Evolutionary conservation across 37 sponge, comb jelly and placozoan species (phyloP).

Genomic region (Oscarella lobularis): DNA sequence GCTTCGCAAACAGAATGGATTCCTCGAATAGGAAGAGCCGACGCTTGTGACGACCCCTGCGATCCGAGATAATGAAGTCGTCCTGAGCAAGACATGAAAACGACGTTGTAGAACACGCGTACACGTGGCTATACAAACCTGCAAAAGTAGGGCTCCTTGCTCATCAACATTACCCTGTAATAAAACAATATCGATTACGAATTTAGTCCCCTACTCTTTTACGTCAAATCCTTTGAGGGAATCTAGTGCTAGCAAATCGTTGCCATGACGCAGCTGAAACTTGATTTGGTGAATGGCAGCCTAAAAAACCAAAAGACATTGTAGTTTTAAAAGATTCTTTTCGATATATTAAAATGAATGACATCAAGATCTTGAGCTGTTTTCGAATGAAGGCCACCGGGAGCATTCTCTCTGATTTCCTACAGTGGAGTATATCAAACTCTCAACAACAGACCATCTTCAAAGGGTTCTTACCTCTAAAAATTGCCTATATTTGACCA

Average conservation of each 20-base stretch:
- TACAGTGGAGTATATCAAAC: too few species aligned
- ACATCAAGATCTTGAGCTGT: background rate
- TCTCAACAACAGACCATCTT: too few species aligned
- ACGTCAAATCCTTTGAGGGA: slow-evolving; percentile 52
- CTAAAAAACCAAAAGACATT: background rate
- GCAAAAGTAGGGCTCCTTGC: background rate
- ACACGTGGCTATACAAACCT: slow-evolving; percentile 13
- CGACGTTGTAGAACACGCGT: too few species aligned
- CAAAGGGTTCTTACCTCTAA: slow-evolving; percentile 30
- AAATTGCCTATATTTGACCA: slow-evolving; percentile 58
- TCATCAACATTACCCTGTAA: slow-evolving; percentile 23
- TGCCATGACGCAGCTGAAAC: slow-evolving; percentile 76
- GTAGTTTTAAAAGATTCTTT: background rate
- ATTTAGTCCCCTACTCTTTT: background rate
- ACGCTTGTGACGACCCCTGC: slow-evolving; percentile 20
- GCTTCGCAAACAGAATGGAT: slow-evolving; percentile 46
- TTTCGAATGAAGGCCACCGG: background rate
- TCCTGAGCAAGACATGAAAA: slow-evolving; percentile 29
- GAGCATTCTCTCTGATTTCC: background rate
- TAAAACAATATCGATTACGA: background rate
- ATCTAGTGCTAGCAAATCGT: slow-evolving; percentile 76
- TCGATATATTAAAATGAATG: background rate
- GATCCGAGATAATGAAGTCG: slow-evolving; percentile 32
- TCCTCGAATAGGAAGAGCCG: slow-evolving; percentile 72
- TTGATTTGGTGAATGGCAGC: background rate